phyloP scores from a whole-genome alignment of 2,113 vertebrate genomes.

The Ceyx melanurus region DNA sequence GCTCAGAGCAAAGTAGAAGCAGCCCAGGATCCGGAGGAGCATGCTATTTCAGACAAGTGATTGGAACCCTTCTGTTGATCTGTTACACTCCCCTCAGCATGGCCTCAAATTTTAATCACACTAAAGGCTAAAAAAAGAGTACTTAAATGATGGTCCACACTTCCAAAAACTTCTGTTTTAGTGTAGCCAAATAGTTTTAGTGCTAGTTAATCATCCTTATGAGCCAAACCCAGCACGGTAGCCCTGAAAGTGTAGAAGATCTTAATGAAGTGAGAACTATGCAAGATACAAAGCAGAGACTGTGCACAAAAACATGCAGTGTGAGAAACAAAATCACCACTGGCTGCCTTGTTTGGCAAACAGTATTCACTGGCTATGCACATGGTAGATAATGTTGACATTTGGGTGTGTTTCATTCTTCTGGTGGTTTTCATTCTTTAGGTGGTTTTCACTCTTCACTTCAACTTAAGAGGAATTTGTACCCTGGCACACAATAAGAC shows the following conservation, averaged over 20 bases:
- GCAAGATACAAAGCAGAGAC: not conserved
- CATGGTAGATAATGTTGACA: not conserved
- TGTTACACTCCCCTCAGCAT: not conserved
- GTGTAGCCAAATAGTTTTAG: not conserved
- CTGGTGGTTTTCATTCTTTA: not conserved
- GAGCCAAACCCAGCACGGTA: not conserved
- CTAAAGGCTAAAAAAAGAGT: not conserved
- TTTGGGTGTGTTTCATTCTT: not conserved
- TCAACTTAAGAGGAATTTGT: not conserved
- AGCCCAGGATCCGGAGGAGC: not conserved
- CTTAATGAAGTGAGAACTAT: not conserved
- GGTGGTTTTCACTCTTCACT: not conserved
- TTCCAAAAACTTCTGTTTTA: not conserved
- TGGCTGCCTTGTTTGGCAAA: not conserved
- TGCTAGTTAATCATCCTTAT: not conserved
- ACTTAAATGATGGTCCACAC: rapidly evolving
- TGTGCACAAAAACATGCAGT: rapidly evolving
- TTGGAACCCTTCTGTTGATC: not conserved
- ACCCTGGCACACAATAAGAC: not conserved
- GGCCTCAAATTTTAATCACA: not conserved
- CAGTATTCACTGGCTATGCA: not conserved
- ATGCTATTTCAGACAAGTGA: not conserved
- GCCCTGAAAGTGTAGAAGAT: not conserved
- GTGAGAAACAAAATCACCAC: not conserved
- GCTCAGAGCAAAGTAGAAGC: not conserved